Evolutionary conservation across 2,113 vertebrate species (phyloP), one percentile per base, ranked within the genome.

Genomic region (Peucedramus taeniatus): DNA sequence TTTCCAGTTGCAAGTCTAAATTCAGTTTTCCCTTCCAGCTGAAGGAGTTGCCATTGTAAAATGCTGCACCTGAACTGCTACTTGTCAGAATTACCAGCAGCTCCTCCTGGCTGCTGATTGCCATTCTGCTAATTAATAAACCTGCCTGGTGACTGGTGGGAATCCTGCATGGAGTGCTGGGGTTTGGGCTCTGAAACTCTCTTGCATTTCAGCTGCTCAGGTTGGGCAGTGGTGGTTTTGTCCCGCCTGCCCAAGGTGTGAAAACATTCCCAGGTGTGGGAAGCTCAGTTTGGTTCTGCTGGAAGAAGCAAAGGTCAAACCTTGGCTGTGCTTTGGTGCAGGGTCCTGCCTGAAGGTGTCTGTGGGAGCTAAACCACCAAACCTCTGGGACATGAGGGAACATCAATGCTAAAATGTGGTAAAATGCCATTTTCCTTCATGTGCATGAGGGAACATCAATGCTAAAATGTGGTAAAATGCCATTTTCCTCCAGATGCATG

Each of bases 371-470:
- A 3, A 80, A 39, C 18, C 30, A n/a, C 2, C 27, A 30, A 33
- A 17, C 4, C 10, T 10, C 4, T 54, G 49, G 4, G 5, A 4
- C 3, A 2, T 1, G 12, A 47, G 44, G 74, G 9, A 13, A 11
- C 0, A 0, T 0, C 1, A 7, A 1, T 45, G 69, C 9, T 27
- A 6, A 65, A 6, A 6, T 5, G 19, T 10, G 22, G 3, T 3
- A 0, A 5, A 7, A 2, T 44, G n/a, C 30, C 30, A 31, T 31
- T 53, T 53, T 53, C 31, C n/a, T n/a, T n/a, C n/a, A n/a, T n/a
- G n/a, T n/a, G n/a, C n/a, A n/a, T n/a, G n/a, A 51, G 27, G 15
- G 1, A 51, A 30, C 3, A 11, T 17, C 27, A 4, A 30, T 53
- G 10, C 4, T 11, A 31, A 9, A 53, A n/a, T n/a, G n/a, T n/a